phyloP scores from a whole-genome alignment of 2,113 vertebrate species.

The Ursus arctos region DNA sequence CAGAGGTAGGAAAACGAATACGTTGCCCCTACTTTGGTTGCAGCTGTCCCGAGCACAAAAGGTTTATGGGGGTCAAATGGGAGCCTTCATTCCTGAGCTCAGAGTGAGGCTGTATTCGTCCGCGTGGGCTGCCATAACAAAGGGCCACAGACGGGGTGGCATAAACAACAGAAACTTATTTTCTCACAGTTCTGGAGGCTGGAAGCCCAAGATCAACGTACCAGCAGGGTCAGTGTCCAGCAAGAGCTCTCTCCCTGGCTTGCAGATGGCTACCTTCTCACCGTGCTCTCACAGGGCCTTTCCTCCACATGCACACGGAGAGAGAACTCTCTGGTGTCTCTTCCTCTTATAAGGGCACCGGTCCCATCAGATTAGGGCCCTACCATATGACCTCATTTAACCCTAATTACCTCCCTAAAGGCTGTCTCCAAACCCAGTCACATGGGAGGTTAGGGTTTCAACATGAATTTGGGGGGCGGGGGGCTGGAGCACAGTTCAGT shows the following conservation, averaged over 20 bases:
- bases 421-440: neutral
- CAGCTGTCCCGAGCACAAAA: neutral
- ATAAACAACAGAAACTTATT: neutral
- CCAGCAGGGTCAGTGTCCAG: neutral
- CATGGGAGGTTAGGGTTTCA: neutral
- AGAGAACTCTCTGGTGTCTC: neutral
- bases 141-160: neutral
- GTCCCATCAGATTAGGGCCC: neutral
- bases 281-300: neutral
- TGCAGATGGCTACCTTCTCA: rapidly evolving
- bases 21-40: neutral
- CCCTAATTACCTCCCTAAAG: neutral
- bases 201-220: neutral
- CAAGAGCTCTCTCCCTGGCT: neutral
- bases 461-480: too few species aligned
- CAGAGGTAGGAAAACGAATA: neutral
- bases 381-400: neutral
- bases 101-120: neutral
- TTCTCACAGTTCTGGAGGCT: neutral
- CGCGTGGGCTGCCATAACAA: neutral
- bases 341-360: neutral
- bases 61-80: neutral
- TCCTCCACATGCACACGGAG: neutral
- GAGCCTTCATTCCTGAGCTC: neutral
- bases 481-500: neutral